These are phyloP conservation scores for Acromyrmex charruanus DNA, from an alignment of 1,140 invertebrate genomes.

Conservation along the genomic window DNA sequence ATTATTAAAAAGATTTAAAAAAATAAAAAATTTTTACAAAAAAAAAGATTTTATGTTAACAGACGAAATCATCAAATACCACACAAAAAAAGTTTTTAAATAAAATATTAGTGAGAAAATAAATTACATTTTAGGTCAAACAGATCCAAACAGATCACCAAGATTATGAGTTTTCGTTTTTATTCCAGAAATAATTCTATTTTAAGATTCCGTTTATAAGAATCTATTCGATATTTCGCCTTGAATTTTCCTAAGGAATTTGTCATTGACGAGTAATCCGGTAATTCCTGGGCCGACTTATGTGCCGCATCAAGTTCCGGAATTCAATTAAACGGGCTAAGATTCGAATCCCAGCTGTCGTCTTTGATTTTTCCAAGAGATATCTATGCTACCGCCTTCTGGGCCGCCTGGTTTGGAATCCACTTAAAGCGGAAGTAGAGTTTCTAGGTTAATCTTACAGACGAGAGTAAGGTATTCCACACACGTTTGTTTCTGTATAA, in stretches of 20 bases:
- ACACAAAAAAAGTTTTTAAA: too few relatives aligned
- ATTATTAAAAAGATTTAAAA: too few relatives aligned
- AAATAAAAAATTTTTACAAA: too few relatives aligned
- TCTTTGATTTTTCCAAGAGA: constrained; percentile 55
- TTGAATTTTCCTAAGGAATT: constrained; percentile 38
- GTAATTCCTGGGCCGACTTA: constrained; percentile 29
- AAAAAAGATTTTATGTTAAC: too few relatives aligned
- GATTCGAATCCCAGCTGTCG: constrained; percentile 44
- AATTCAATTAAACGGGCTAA: constrained; percentile 57
- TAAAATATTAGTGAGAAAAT: too few relatives aligned
- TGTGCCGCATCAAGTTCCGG: constrained; percentile 26
- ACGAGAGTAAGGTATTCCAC: constrained; percentile 12
- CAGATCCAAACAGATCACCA: too few relatives aligned
- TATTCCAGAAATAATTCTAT: constrained; percentile 12
- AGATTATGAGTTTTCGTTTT: not conserved
- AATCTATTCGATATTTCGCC: not conserved
- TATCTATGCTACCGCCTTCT: constrained; percentile 15
- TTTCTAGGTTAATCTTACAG: constrained; percentile 50
- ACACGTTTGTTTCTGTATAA: constrained; percentile 10
- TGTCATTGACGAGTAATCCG: constrained; percentile 28
- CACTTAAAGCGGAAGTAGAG: constrained; percentile 28
- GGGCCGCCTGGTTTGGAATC: constrained; percentile 27
- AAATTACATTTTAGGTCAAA: too few relatives aligned
- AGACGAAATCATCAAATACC: too few relatives aligned
- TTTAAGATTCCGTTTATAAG: not conserved